A percentile compares a stretch with the other conserved stretches of the same genome.
Conservation (phyloP, 92 coral and sea anemone species). For the Epizoanthus stellaris region DNA sequence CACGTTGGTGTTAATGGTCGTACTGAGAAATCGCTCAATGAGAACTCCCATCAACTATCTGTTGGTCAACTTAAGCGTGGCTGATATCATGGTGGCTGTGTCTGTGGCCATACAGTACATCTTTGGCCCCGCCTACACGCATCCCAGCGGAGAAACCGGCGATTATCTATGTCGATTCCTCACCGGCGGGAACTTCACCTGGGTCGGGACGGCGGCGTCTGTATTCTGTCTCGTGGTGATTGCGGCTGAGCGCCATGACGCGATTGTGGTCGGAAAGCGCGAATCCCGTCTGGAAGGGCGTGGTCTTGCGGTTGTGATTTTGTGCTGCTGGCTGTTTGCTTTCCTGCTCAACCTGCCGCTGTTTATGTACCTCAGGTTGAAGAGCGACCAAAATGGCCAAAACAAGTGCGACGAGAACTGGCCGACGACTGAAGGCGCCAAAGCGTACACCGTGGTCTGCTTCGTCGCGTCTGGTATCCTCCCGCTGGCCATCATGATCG, state of each 20-base stretch:
- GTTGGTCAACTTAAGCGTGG: constrained; percentile 66
- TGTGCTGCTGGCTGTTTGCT: constrained; percentile 41
- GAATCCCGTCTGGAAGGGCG: constrained; percentile 32
- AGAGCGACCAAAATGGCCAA: constrained; percentile 14
- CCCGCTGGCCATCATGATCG: constrained; percentile 68
- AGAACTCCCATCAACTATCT: constrained; percentile 68
- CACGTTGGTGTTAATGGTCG: constrained; percentile 56
- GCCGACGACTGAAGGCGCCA: constrained; percentile 24
- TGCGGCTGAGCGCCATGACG: constrained; percentile 29
- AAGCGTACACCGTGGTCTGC: constrained; percentile 71
- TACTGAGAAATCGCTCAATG: constrained; percentile 58
- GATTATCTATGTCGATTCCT: constrained; percentile 29
- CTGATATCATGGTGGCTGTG: constrained; percentile 71
- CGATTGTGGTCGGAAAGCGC: constrained; percentile 34
- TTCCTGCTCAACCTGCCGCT: constrained; percentile 39
- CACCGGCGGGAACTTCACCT: constrained; percentile 41
- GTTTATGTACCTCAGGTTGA: constrained; percentile 26
- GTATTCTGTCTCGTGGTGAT: constrained; percentile 35
- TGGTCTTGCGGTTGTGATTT: constrained; percentile 13
- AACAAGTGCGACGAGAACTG: constrained; percentile 34
- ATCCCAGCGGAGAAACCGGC: constrained; percentile 19
- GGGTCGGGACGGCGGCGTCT: constrained; percentile 46
- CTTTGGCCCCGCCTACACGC: constrained; percentile 31
- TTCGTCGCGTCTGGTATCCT: constrained; percentile 64
- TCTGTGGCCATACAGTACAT: constrained; percentile 29